Percentiles rank a stretch among this genome's conserved stretches.
phyloP scores from a whole-genome alignment of 30 jellyfish, hydroid and myxozoan species.

The Cassiopea andromeda region DNA sequence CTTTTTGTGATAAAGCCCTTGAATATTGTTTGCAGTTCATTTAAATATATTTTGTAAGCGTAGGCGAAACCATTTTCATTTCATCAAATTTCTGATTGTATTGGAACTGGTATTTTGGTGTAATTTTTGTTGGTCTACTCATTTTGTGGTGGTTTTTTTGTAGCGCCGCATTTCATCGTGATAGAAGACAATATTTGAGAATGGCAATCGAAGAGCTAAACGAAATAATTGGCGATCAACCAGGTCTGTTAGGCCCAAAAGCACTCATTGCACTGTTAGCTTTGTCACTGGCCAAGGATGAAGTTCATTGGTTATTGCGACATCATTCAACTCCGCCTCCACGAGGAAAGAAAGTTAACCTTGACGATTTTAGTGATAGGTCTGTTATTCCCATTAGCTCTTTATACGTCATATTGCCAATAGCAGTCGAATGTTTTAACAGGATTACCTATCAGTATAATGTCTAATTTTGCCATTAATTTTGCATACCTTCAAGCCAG shows the following conservation, averaged over 20 bases:
- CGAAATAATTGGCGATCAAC: slow-evolving; percentile 88
- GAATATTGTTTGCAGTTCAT: too few species aligned
- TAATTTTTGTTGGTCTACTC: neutral
- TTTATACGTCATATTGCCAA: too few species aligned
- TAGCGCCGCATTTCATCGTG: slow-evolving; percentile 93
- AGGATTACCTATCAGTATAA: too few species aligned
- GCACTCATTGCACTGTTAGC: slow-evolving; percentile 89
- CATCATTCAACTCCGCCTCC: slow-evolving; percentile 91
- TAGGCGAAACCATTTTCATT: too few species aligned
- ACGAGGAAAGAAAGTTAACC: slow-evolving; percentile 73
- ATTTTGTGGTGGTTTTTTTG: neutral
- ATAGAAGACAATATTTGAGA: slow-evolving; percentile 83
- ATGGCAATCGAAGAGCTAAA: slow-evolving; percentile 88
- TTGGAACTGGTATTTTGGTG: too few species aligned
- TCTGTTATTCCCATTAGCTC: slow-evolving; percentile 1
- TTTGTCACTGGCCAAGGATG: slow-evolving; percentile 89
- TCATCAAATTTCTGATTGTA: too few species aligned
- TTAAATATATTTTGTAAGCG: too few species aligned
- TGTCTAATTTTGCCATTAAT: too few species aligned
- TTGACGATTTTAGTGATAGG: slow-evolving; percentile 86
- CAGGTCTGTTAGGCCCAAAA: slow-evolving; percentile 97
- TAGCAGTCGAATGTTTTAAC: too few species aligned
- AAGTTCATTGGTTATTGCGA: slow-evolving; percentile 82
- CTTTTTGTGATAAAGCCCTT: too few species aligned
- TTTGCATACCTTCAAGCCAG: too few species aligned